Conservation (phyloP, 2,113 vertebrate genomes). For the Leptobrachium ailaonicum region DNA sequence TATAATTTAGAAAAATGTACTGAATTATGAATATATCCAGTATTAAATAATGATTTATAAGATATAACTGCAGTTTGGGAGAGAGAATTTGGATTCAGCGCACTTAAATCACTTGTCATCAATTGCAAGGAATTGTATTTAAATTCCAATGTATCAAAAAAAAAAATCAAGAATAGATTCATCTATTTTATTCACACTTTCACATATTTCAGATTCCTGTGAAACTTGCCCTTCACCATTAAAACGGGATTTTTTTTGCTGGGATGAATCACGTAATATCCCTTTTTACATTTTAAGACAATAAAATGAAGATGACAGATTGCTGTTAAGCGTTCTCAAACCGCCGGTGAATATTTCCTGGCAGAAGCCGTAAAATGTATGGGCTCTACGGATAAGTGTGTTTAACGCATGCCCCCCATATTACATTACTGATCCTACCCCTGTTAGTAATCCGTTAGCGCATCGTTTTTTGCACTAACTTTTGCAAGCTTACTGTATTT, state of each 20-base stretch:
- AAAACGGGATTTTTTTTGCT: conserved; percentile 40
- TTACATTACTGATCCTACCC: no score
- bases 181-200: conserved; percentile 31
- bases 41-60: conserved; percentile 28
- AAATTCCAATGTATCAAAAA: conserved; percentile 14
- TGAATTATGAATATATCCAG: conserved; percentile 9
- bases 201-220: conserved; percentile 7
- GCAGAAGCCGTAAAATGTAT: no score
- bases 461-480: no score
- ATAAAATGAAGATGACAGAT: no score
- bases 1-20: conserved; percentile 40
- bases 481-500: no score
- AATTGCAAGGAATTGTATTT: conserved; percentile 27
- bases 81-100: not conserved
- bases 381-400: no score
- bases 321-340: no score
- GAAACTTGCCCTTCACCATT: conserved; percentile 40
- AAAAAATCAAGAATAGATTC: conserved; percentile 6
- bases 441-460: no score
- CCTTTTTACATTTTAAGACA: not conserved
- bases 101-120: not conserved
- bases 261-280: conserved; percentile 40
- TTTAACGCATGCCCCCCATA: no score
- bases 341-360: no score
- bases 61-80: not conserved